These are phyloP conservation scores for Drosophila antonietae DNA, from an alignment of 2,888 invertebrate genomes.

Conservation along the genomic window DNA sequence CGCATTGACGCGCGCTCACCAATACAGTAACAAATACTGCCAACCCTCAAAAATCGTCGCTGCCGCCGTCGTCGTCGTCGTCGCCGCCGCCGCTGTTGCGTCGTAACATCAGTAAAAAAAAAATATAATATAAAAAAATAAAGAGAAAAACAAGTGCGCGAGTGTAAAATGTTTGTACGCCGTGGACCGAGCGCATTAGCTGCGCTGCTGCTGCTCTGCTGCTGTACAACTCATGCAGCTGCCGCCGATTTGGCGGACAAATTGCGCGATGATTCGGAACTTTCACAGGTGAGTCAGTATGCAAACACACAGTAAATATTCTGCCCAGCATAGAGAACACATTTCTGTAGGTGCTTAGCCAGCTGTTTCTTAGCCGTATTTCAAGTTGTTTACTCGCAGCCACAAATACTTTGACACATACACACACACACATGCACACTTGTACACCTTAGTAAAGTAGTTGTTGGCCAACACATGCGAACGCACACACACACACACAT, in stretches of 20 bases:
- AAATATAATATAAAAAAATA: constrained; percentile 6
- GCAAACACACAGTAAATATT: constrained; percentile 20
- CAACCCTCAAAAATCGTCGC: constrained; percentile 51
- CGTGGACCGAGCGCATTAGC: constrained; percentile 47
- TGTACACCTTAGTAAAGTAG: constrained; percentile 3
- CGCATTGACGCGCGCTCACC: constrained; percentile 39
- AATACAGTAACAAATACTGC: constrained; percentile 65
- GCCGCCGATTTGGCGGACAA: constrained; percentile 86
- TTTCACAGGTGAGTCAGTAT: constrained; percentile 87
- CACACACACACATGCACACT: background rate
- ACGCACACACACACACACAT: constrained; percentile 11
- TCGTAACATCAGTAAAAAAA: constrained; percentile 15
- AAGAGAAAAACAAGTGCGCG: constrained; percentile 61
- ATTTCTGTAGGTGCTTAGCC: constrained; percentile 42
- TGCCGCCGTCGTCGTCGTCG: constrained; percentile 14
- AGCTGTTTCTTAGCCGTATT: constrained; percentile 41
- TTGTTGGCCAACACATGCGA: constrained; percentile 20
- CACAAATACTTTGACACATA: constrained; percentile 5
- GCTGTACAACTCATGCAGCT: constrained; percentile 53
- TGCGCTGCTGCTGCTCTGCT: constrained; percentile 60
- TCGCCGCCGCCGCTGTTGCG: constrained; percentile 16
- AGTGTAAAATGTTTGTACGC: constrained; percentile 50
- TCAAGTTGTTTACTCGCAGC: constrained; percentile 29
- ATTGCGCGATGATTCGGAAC: constrained; percentile 88
- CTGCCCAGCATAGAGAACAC: constrained; percentile 38